Percentiles rank a stretch among this genome's conserved stretches.
phyloP scores from a whole-genome alignment of 2,888 invertebrate genomes.

The Nowickia ferox region DNA sequence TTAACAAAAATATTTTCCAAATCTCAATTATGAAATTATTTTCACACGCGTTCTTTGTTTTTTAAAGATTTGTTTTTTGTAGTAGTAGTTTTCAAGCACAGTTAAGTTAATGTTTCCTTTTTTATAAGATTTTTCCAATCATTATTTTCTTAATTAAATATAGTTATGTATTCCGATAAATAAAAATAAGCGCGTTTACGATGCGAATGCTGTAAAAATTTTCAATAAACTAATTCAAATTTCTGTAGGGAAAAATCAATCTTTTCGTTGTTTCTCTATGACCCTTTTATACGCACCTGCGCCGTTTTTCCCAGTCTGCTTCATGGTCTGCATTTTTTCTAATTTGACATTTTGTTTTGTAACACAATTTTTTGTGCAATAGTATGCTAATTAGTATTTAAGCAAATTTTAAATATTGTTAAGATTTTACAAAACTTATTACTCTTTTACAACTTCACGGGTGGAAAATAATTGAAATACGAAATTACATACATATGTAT shows the following conservation, averaged over 20 bases:
- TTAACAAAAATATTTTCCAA: constrained; percentile 42
- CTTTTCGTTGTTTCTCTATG: constrained; percentile 74
- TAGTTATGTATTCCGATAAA: constrained; percentile 54
- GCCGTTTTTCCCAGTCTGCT: constrained; percentile 31
- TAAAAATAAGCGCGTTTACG: constrained; percentile 61
- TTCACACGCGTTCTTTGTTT: constrained; percentile 71
- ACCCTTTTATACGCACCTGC: constrained; percentile 68
- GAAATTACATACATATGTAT: too few relatives aligned
- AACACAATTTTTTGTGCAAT: constrained; percentile 42
- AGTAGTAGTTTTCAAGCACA: constrained; percentile 70
- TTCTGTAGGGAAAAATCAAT: constrained; percentile 79
- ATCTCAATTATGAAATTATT: constrained; percentile 60
- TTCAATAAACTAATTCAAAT: constrained; percentile 74
- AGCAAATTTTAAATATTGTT: too few relatives aligned
- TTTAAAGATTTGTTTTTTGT: constrained; percentile 10
- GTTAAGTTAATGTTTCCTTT: constrained; percentile 30
- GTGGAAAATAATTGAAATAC: too few relatives aligned
- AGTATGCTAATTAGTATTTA: constrained; percentile 42
- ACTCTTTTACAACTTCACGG: too few relatives aligned
- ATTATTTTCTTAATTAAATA: constrained; percentile 52
- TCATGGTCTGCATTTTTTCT: constrained; percentile 24
- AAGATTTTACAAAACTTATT: too few relatives aligned
- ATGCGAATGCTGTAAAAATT: constrained; percentile 71
- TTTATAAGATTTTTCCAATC: constrained; percentile 26
- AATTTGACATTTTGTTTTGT: constrained; percentile 68